These are phyloP conservation scores for Spisula subtruncata DNA, from an alignment of 2,888 invertebrate species.

Conservation along the genomic window DNA sequence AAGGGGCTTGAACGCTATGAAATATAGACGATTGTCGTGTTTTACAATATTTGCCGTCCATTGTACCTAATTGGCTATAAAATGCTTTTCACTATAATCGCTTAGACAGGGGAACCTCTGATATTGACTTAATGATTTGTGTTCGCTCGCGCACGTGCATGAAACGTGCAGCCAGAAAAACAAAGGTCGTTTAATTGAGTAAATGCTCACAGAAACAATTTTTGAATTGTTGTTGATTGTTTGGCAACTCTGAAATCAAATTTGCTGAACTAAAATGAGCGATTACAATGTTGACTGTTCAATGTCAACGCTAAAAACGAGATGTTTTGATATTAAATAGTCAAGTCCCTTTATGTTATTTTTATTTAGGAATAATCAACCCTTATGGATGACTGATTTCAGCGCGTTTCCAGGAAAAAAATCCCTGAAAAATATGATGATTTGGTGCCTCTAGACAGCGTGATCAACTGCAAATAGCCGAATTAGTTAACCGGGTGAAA, in stretches of 20 bases:
- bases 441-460: not conserved
- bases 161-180: conserved; percentile 46
- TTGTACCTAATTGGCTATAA: conserved; percentile 63
- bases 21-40: conserved; percentile 30
- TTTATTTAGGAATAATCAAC: conserved; percentile 22
- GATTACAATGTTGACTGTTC: conserved; percentile 24
- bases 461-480: not conserved
- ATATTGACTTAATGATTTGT: conserved; percentile 51
- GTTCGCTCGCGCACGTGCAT: conserved; percentile 50
- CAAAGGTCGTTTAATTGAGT: conserved; percentile 51
- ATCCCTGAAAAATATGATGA: not conserved
- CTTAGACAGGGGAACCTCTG: conserved; percentile 39
- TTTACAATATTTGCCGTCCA: conserved; percentile 48
- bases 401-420: not conserved
- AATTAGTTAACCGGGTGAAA: not conserved
- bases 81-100: conserved; percentile 52
- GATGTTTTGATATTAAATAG: conserved; percentile 38
- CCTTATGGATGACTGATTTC: conserved; percentile 16
- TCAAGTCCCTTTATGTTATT: conserved; percentile 48
- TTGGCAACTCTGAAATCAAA: conserved; percentile 32
- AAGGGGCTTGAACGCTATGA: conserved; percentile 26
- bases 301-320: conserved; percentile 31
- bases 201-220: conserved; percentile 43
- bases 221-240: conserved; percentile 37
- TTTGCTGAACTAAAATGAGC: conserved; percentile 28